Percentiles rank a stretch among this genome's conserved stretches.
phyloP scores from a whole-genome alignment of 2,113 vertebrate genomes.

The Heterocephalus glaber region DNA sequence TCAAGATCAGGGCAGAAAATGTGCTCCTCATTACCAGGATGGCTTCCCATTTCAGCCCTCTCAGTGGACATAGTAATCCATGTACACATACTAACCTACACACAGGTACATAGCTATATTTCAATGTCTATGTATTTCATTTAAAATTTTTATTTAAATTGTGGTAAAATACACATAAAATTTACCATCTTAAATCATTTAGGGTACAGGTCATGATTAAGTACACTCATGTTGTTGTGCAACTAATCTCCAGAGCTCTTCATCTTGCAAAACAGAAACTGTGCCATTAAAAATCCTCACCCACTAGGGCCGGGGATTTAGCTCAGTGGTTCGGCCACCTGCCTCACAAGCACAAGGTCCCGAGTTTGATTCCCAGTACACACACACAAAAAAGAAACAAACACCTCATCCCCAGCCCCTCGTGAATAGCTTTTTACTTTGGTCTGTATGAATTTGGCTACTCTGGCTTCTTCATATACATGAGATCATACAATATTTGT shows the following conservation, averaged over 20 bases:
- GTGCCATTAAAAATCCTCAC: rapidly evolving
- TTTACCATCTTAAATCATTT: not conserved
- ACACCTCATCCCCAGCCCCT: rapidly evolving
- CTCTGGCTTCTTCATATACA: too few species aligned
- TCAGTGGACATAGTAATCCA: not conserved
- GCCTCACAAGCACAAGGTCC: too few species aligned
- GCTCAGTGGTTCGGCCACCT: too few species aligned
- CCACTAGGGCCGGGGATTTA: too few species aligned
- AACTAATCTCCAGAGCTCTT: not conserved
- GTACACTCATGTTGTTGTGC: too few species aligned
- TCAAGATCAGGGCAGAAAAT: not conserved
- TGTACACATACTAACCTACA: too few species aligned
- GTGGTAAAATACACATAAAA: not conserved
- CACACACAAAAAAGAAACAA: too few species aligned
- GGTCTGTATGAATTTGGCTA: not conserved
- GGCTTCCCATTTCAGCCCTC: not conserved
- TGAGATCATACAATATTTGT: not conserved
- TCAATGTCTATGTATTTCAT: not conserved
- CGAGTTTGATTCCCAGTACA: too few species aligned
- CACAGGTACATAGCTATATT: not conserved
- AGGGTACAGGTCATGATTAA: not conserved
- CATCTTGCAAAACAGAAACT: not conserved
- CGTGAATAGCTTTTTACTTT: not conserved
- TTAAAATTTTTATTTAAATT: not conserved
- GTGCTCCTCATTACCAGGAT: too few species aligned